Base-by-base conservation (phyloP, 2,113 vertebrate species). In the Nasalis larvatus region DNA sequence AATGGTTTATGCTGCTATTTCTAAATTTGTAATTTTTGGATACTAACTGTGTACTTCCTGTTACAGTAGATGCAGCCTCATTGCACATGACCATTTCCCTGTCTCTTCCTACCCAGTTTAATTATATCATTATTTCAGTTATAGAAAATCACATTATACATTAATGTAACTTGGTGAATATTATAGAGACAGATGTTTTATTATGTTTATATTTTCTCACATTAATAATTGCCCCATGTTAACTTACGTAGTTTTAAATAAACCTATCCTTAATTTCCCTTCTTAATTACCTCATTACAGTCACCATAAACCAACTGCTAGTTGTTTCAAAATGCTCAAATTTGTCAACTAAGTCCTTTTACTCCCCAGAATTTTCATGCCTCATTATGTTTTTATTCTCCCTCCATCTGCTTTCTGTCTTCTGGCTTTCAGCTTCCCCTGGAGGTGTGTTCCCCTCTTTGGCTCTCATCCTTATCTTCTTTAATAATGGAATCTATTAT, bases 231-330 rank as follows among this genome's bases (percentile, higher is more conserved):
- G 63, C 60, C 6, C 94, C 30, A 45, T 74, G 92, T 96, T 92
- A 97, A 95, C 25, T 47, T 86, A 35, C 21, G 45, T 25, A 6
- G 52, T 86, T 85, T 89, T 94, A 86, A 86, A 83, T 82, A 95
- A 91, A 81, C 3, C 25, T 81, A 71, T 81, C 71, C 37, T 91
- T 89, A 89, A 91, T 77, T 45, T 68, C 18, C 32, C 3, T 23
- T 6, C 47, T n/a, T 56, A 63, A 89, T 63, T 37, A 92, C 21
- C 30, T 77, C 69, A 81, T n/a, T 25, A 42, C 8, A 74, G n/a
- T 84, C 54, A 87, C 47, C 47, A 32, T 73, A 85, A 87, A 60
- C 23, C 60, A 81, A 56, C 74, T 9, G 54, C 52, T 73, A 45
- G 8, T 63, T 56, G 8, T 91, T 85, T 73, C 86, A 93, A 89